Conservation (phyloP, 2,113 vertebrate genomes). For the Odocoileus virginianus region DNA sequence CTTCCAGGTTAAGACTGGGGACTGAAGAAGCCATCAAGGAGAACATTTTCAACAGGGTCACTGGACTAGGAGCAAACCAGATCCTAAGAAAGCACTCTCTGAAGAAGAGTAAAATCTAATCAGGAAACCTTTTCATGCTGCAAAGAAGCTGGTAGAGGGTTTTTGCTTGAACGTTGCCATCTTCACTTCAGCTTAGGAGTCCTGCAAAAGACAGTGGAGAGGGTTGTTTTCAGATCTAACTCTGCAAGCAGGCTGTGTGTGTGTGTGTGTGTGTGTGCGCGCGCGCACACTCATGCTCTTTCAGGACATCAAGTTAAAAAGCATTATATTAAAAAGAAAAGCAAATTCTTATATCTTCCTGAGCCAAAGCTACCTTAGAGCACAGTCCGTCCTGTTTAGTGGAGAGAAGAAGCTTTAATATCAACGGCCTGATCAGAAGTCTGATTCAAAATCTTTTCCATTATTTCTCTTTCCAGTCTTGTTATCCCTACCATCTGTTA, state of each 20-base stretch:
- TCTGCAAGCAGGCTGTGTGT: too few species aligned
- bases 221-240: neutral
- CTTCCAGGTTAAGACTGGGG: too few species aligned
- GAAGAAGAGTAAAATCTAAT: neutral
- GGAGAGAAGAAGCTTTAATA: too few species aligned
- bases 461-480: neutral
- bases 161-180: rapidly evolving
- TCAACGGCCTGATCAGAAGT: neutral
- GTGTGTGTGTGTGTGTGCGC: neutral
- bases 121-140: neutral
- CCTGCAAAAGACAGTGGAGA: neutral
- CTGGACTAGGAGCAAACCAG: too few species aligned
- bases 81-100: neutral
- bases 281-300: too few species aligned
- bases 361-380: rapidly evolving
- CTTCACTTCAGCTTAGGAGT: neutral
- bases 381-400: rapidly evolving
- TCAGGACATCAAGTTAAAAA: too few species aligned
- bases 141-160: neutral
- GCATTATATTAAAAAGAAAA: neutral
- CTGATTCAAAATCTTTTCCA: neutral
- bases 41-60: neutral
- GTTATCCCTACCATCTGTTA: rapidly evolving
- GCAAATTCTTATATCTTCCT: neutral
- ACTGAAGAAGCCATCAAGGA: neutral